Evolutionary conservation across 2,888 invertebrate species (phyloP).

Genomic region (Metopia argyrocephala): DNA sequence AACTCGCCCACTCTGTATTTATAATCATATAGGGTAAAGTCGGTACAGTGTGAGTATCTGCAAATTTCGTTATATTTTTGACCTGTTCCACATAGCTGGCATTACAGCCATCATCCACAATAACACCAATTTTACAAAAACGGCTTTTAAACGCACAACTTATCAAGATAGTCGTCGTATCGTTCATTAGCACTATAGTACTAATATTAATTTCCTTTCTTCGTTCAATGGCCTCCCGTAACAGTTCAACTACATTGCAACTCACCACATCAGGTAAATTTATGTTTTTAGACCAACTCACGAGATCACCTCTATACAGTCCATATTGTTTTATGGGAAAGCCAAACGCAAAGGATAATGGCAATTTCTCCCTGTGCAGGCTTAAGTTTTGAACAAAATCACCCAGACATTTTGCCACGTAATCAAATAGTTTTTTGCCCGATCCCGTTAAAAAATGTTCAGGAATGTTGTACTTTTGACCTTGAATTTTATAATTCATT

Average conservation of each 20-base stretch:
- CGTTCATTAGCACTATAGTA: slow-evolving; percentile 88
- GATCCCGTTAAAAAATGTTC: slow-evolving; percentile 77
- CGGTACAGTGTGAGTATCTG: slow-evolving; percentile 69
- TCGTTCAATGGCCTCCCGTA: slow-evolving; percentile 83
- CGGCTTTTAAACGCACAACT: slow-evolving; percentile 89
- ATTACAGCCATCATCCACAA: slow-evolving; percentile 89
- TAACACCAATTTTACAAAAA: slow-evolving; percentile 87
- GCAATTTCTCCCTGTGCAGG: slow-evolving; percentile 75
- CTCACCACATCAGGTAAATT: slow-evolving; percentile 85
- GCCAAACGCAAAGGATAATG: slow-evolving; percentile 90
- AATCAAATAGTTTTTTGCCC: slow-evolving; percentile 85
- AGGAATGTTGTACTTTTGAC: not conserved
- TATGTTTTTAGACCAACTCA: slow-evolving; percentile 91
- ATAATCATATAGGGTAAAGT: slow-evolving; percentile 83
- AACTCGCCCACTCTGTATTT: slow-evolving; percentile 90
- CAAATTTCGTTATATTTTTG: slow-evolving; percentile 80
- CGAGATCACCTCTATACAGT: slow-evolving; percentile 84
- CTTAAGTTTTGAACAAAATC: slow-evolving; percentile 81
- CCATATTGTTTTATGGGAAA: slow-evolving; percentile 89
- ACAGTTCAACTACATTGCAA: slow-evolving; percentile 84
- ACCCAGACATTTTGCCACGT: slow-evolving; percentile 86
- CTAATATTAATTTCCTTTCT: slow-evolving; percentile 81
- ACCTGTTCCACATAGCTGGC: slow-evolving; percentile 88
- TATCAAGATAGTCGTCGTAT: slow-evolving; percentile 95
- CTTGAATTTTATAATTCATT: not conserved